Conservation (phyloP, 2,888 invertebrate species). For the Lathronympha strigana region DNA sequence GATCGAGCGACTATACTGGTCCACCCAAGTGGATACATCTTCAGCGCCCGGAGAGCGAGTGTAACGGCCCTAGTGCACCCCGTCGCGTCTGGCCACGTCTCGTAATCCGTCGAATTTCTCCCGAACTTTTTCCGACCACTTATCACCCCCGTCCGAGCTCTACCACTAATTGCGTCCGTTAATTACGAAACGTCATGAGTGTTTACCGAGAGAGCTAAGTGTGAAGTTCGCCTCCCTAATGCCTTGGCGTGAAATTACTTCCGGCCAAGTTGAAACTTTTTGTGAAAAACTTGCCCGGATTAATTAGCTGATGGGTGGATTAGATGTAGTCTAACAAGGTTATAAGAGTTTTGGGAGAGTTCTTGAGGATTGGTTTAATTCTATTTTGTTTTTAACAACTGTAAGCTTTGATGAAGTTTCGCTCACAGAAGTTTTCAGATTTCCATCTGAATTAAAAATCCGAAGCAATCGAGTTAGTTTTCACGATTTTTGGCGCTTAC, state of each 20-base stretch:
- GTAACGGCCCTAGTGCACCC: constrained; percentile 4
- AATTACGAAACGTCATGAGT: constrained; percentile 85
- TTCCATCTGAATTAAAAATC: neutral
- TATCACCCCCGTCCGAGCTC: constrained; percentile 71
- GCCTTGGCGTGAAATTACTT: constrained; percentile 81
- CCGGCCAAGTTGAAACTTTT: constrained; percentile 79
- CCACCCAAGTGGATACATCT: too few species aligned
- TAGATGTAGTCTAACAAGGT: constrained; percentile 80
- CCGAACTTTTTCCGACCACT: constrained; percentile 80
- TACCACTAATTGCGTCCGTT: constrained; percentile 84
- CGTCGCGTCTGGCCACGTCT: constrained; percentile 33
- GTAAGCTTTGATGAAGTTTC: constrained; percentile 46
- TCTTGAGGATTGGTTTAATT: constrained; percentile 76
- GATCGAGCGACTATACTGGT: neutral
- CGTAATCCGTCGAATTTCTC: constrained; percentile 69
- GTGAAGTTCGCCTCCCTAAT: constrained; percentile 80
- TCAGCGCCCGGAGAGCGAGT: neutral
- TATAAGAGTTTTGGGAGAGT: constrained; percentile 80
- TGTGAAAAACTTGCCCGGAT: constrained; percentile 79
- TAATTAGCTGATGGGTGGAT: constrained; percentile 83
- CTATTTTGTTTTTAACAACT: constrained; percentile 74
- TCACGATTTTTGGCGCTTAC: neutral
- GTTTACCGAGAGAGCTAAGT: constrained; percentile 83
- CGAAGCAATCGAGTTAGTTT: neutral
- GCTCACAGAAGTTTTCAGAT: neutral